phyloP scores from a whole-genome alignment of 2,888 invertebrate genomes.

The Tenthredo distinguenda region DNA sequence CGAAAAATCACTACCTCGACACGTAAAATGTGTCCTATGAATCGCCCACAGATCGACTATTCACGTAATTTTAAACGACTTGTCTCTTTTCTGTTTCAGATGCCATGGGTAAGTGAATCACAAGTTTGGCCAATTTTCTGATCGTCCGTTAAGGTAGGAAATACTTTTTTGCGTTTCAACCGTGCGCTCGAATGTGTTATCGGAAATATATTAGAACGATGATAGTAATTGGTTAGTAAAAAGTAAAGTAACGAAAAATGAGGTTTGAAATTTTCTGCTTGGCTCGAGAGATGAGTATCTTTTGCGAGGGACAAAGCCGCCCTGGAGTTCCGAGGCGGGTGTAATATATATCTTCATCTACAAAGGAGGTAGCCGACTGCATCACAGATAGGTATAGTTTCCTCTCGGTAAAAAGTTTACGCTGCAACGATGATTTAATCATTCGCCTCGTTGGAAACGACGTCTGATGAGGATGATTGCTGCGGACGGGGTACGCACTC shows the following conservation, averaged over 20 bases:
- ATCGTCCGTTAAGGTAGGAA: conserved; percentile 33
- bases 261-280: neutral
- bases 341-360: conserved; percentile 47
- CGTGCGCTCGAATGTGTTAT: neutral
- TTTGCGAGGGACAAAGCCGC: conserved; percentile 23
- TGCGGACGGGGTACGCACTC: conserved; percentile 38
- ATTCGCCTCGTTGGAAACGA: conserved; percentile 53
- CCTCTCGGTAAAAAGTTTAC: conserved; percentile 30
- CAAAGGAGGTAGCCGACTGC: conserved; percentile 45
- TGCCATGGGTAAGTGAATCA: conserved; percentile 87
- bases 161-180: neutral
- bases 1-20: neutral
- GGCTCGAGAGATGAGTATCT: neutral
- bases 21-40: neutral
- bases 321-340: conserved; percentile 22
- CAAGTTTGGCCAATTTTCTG: neutral
- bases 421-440: conserved; percentile 53
- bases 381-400: conserved; percentile 30
- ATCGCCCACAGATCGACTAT: neutral
- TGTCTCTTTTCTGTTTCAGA: conserved; percentile 85
- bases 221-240: neutral
- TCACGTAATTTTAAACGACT: conserved; percentile 48
- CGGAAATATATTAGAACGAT: neutral
- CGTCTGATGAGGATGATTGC: conserved; percentile 45
- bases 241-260: neutral